Base-by-base conservation (phyloP, 2,113 vertebrate species). In the Mastomys natalensis region DNA sequence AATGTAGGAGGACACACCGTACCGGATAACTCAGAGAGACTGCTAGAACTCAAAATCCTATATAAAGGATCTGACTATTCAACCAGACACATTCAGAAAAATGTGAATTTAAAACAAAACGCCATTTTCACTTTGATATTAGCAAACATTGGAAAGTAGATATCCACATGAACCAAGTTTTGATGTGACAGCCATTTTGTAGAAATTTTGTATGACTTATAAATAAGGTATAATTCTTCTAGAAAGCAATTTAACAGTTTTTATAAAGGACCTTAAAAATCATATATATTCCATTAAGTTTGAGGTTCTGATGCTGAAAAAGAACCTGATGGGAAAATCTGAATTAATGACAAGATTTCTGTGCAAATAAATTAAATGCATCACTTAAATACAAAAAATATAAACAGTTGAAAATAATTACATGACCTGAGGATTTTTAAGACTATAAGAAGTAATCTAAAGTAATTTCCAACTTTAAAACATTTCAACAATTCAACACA, bases 181-280 rank as follows among this genome's bases (percentile, higher is more conserved):
- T 80, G 94, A 45, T 29, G 64, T 80, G 13, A 92, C 62, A n/a
- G n/a, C 2, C 19, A 87, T 48, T 84, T 87, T 80, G 73, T 34
- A 84, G 10, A 84, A 10, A 64, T 21, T 70, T 92, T 40, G 17
- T 62, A 85, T 31, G 0, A 94, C 90, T 90, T 90, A 88, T 87
- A 70, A 72, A 92, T 11, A 90, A 15, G 31, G 34, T 81, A 62
- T 80, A 68, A 48, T 91, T 95, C 93, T 91, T 78, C 45, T 82
- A 64, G 19, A 91, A 95, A 87, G 48, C 11, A 89, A 87, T 74
- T 86, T 68, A 64, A 66, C 9, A 80, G 19, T 92, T 45, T 48
- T 66, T 87, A 87, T 62, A 87, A 96, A 95, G 26, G 91, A 78
- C 7, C 40, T 95, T 95, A 97, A 96, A 95, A 91, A 87, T 11